A percentile compares a stretch with the other conserved stretches of the same genome.
Evolutionary conservation across 2,113 vertebrate genomes (phyloP).

Genomic region (Beaufortia kweichowensis): DNA sequence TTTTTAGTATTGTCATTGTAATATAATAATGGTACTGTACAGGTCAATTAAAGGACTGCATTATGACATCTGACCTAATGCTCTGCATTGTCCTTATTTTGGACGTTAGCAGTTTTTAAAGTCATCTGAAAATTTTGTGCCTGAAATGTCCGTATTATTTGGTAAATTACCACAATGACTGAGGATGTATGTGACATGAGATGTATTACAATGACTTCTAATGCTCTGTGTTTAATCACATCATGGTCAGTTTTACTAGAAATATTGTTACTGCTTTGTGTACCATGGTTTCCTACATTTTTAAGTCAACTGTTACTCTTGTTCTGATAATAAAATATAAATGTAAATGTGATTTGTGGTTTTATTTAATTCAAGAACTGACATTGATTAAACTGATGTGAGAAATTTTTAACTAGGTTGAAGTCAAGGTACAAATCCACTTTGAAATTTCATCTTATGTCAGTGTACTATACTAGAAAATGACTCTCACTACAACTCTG

Average conservation of each 20-base stretch:
- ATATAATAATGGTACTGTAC: constrained; percentile 14
- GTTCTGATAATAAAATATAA: constrained; percentile 21
- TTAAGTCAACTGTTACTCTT: background rate
- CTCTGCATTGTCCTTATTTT: constrained; percentile 1
- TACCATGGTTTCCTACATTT: constrained; percentile 12
- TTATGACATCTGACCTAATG: background rate
- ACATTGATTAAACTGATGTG: background rate
- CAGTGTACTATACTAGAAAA: background rate
- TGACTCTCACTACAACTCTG: background rate
- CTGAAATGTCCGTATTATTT: background rate
- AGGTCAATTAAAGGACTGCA: background rate
- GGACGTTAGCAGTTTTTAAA: background rate
- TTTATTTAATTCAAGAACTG: background rate
- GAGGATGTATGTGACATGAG: background rate
- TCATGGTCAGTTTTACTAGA: constrained; percentile 16
- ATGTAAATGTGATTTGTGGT: background rate
- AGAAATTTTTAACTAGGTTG: background rate
- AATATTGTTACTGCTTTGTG: constrained; percentile 18
- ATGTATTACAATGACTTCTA: background rate
- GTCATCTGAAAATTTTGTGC: background rate
- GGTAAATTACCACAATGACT: constrained; percentile 18
- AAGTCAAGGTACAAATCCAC: background rate
- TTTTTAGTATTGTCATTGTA: background rate
- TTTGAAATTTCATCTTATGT: background rate
- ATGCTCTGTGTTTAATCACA: background rate